A percentile compares a stretch with the other conserved stretches of the same genome.
Conservation (phyloP, 1,140 invertebrate genomes). For the Drosophila ambigua region DNA sequence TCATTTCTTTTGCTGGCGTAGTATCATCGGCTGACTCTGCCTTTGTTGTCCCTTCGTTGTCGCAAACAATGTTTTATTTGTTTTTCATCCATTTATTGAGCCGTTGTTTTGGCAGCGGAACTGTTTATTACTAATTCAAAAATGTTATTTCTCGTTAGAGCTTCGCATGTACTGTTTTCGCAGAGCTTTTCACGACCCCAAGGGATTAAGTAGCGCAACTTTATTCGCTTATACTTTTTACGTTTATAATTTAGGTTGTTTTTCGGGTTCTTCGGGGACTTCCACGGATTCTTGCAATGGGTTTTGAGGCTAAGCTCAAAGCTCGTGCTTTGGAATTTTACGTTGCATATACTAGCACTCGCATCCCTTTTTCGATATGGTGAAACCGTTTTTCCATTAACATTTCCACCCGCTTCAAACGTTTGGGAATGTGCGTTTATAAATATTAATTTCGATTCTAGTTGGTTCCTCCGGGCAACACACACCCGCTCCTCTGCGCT, state of each 20-base stretch:
- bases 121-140: slow-evolving; percentile 82
- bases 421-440: slow-evolving; percentile 63
- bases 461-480: neutral
- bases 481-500: neutral
- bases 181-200: slow-evolving; percentile 21
- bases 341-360: neutral
- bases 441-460: slow-evolving; percentile 76
- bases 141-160: slow-evolving; percentile 77
- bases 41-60: slow-evolving; percentile 42
- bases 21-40: neutral
- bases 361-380: slow-evolving; percentile 12
- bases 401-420: slow-evolving; percentile 35
- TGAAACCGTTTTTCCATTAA: slow-evolving; percentile 43
- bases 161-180: slow-evolving; percentile 37
- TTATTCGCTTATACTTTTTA: slow-evolving; percentile 65
- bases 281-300: slow-evolving; percentile 23
- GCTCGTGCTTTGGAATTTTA: too few species aligned
- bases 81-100: slow-evolving; percentile 78
- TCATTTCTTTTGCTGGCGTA: slow-evolving; percentile 5
- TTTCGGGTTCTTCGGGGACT: slow-evolving; percentile 54
- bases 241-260: slow-evolving; percentile 70
- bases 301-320: neutral
- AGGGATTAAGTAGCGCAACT: slow-evolving; percentile 61
- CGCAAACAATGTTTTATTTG: slow-evolving; percentile 72
- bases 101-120: slow-evolving; percentile 50